Base-by-base conservation (phyloP, 2,113 vertebrate genomes). In the Picathartes gymnocephalus region DNA sequence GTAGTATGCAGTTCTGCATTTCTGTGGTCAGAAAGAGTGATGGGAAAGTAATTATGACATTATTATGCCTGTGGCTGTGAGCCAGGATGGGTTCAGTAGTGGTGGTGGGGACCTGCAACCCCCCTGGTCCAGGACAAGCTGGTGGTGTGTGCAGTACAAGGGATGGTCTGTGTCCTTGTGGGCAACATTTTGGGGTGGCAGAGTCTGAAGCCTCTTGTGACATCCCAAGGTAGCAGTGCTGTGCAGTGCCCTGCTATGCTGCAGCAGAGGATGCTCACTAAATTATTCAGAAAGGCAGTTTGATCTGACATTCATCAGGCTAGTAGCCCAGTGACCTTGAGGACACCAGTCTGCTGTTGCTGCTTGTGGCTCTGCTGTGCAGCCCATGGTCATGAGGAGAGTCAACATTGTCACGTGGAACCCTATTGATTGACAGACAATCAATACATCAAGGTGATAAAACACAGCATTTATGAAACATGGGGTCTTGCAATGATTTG, bases 271-370 rank as follows among this genome's bases (percentile, higher is more conserved):
- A 93, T 93, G 94, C 64, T 70, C 69, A 16, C 85, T 98, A 79
- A 97, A 96, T 97, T 97, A 98, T 97, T 96, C 95, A 97, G 85
- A 71, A 74, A 74, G 42, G 84, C 82, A 91, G 91, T 82, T 91
- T 85, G 91, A 92, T 86, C 92, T 95, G 96, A 88, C 93, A 82
- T 91, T 88, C 91, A 65, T 93, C 81, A 57, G 86, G 90, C 71
- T 73, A 83, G 90, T 85, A 73, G 50, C 81, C 90, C 0, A 3
- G 60, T 61, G 94, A 97, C 97, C 97, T 92, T 33, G 47, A 53
- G 81, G 48, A 23, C 13, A 2, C 6, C 37, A 28, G 45, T 16
- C n/a, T 73, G 66, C 76, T 94, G 72, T 39, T 12, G 3, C 57
- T 87, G 58, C 4, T 1, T 2, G 15, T 86, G 66, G 20, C 71